phyloP scores from a whole-genome alignment of 2,113 vertebrate genomes.

The Pundamilia nyererei region DNA sequence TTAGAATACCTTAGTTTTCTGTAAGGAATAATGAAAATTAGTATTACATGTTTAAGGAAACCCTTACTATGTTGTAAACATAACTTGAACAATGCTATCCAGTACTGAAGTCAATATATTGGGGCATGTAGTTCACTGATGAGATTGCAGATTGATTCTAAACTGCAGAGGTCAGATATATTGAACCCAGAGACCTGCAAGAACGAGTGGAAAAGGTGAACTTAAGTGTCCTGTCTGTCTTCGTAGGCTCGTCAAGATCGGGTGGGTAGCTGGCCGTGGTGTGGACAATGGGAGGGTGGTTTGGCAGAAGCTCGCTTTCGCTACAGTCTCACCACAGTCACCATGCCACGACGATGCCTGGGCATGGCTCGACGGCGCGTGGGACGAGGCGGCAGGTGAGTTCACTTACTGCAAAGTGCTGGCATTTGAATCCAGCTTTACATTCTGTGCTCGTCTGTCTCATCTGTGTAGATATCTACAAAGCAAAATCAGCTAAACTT shows the following conservation, averaged over 20 bases:
- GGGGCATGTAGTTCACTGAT: background rate
- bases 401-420: background rate
- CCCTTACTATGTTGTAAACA: background rate
- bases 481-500: background rate
- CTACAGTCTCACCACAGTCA: conserved; percentile 95
- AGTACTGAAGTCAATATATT: background rate
- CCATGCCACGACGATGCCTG: conserved; percentile 84
- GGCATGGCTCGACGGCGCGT: conserved; percentile 89
- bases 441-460: background rate
- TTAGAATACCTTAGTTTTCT: background rate
- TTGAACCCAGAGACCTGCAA: accelerated
- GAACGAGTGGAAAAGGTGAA: accelerated
- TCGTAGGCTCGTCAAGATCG: conserved; percentile 86
- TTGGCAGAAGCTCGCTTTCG: conserved; percentile 84
- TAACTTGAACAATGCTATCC: background rate
- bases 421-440: background rate
- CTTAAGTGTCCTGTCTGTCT: background rate
- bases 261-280: conserved; percentile 90
- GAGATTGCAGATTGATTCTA: background rate
- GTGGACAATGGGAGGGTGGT: conserved; percentile 79
- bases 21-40: background rate
- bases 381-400: conserved; percentile 92
- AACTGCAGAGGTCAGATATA: background rate
- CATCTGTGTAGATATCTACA: background rate
- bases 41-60: background rate